phyloP scores from a whole-genome alignment of 2,888 invertebrate species.

The Adineta ricciae region DNA sequence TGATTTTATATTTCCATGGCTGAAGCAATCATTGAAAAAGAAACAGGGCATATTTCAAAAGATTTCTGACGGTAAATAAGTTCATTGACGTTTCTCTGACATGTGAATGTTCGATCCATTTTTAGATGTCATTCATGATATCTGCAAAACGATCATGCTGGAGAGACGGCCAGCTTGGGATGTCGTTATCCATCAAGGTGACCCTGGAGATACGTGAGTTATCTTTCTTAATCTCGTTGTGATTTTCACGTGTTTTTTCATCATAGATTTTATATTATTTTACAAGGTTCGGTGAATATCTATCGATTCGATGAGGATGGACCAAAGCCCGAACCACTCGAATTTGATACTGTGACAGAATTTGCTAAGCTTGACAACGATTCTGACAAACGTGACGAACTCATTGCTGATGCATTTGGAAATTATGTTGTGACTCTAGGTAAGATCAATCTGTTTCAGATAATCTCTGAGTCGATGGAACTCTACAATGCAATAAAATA shows the following conservation, averaged over 20 bases:
- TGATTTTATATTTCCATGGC: constrained; percentile 22
- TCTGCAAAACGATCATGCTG: constrained; percentile 44
- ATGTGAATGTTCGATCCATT: constrained; percentile 29
- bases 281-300: constrained; percentile 45
- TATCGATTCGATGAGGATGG: constrained; percentile 36
- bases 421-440: constrained; percentile 19
- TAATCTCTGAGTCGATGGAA: too few relatives aligned
- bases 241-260: too few relatives aligned
- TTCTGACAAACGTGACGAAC: background rate
- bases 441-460: too few relatives aligned
- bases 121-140: constrained; percentile 46
- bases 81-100: background rate
- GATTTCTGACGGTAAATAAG: background rate
- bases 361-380: background rate
- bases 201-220: constrained; percentile 46
- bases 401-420: background rate
- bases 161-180: constrained; percentile 42
- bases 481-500: too few relatives aligned
- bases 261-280: constrained; percentile 47
- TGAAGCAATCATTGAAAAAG: constrained; percentile 1
- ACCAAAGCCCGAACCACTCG: background rate
- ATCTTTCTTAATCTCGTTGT: too few relatives aligned
- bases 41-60: constrained; percentile 21
- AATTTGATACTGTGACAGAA: background rate
- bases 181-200: constrained; percentile 47